Evolutionary conservation across 2,797 vertebrate species (phyloP), one percentile per base, ranked within the genome.

Genomic region (Poeciliopsis infans): DNA sequence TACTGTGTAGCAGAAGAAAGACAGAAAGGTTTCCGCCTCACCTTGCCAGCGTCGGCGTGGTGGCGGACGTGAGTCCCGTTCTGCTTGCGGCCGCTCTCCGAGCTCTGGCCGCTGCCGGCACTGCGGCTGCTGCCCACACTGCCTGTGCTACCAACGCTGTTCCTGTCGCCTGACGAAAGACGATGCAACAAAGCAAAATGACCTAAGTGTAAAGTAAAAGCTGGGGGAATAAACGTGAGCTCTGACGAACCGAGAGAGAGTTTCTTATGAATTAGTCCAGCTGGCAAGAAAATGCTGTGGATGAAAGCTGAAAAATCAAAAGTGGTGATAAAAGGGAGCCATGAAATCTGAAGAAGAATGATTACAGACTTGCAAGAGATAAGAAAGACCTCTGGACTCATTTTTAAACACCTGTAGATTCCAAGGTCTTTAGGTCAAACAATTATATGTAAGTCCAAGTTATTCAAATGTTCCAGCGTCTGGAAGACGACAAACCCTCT

Each of bases 101-200:
- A 96, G 94, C 97, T 98, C 92, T 98, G 97, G 45, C 97, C 97
- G 0, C 97, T 98, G 76, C 97, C 97, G 0, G 97, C 97, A 0
- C 97, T 98, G 86, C 97, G 97, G 85, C 96, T 97, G 93, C 97
- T 98, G 88, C 96, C 96, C 5, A 96, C 96, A 0, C 97, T 97
- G 92, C 97, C 96, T 0, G 97, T 95, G 0, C 97, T 98, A 88
- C 97, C 97, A 55, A 98, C 96, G 0, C 97, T 98, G 91, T 95
- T 97, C 59, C 97, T 95, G 95, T 98, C 97, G 84, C 97, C 97
- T 94, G 83, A 77, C 51, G 47, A 71, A 43, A 74, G 4, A 13
- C 2, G 39, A 46, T 68, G 75, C n/a, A 28, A 41, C 49, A 69
- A 41, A 41, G 3, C 69, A 59, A 41, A 59, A 33, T 8, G 33